phyloP scores from a whole-genome alignment of 2,797 vertebrate species.

The Ceryle rudis region DNA sequence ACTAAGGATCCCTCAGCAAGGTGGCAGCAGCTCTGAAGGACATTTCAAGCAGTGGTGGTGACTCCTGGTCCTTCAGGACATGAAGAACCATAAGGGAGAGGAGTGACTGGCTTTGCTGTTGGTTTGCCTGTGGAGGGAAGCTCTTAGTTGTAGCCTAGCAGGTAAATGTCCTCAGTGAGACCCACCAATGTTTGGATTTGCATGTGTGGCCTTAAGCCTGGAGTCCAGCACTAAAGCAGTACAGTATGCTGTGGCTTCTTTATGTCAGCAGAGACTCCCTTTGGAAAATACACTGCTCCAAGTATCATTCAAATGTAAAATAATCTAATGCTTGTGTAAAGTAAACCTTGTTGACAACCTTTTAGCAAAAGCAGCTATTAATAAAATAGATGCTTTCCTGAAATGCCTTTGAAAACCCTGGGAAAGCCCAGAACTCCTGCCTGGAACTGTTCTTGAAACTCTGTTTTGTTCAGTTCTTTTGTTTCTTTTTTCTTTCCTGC shows the following conservation, averaged over 20 bases:
- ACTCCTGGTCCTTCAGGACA: background rate
- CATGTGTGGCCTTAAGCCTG: background rate
- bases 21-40: background rate
- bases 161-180: background rate
- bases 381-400: background rate
- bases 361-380: background rate
- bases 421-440: background rate
- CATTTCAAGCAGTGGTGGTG: background rate
- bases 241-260: background rate
- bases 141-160: background rate
- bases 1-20: background rate
- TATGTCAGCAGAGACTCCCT: background rate
- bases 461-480: background rate
- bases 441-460: background rate
- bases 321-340: background rate
- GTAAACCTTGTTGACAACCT: background rate
- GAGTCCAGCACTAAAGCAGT: background rate
- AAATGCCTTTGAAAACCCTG: background rate
- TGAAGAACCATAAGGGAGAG: background rate
- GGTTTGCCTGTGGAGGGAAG: background rate
- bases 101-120: background rate
- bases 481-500: background rate
- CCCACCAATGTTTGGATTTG: background rate
- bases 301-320: background rate
- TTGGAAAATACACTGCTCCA: background rate